Evolutionary conservation across 2,888 invertebrate genomes (phyloP).

Genomic region (Drosophila barbarae): DNA sequence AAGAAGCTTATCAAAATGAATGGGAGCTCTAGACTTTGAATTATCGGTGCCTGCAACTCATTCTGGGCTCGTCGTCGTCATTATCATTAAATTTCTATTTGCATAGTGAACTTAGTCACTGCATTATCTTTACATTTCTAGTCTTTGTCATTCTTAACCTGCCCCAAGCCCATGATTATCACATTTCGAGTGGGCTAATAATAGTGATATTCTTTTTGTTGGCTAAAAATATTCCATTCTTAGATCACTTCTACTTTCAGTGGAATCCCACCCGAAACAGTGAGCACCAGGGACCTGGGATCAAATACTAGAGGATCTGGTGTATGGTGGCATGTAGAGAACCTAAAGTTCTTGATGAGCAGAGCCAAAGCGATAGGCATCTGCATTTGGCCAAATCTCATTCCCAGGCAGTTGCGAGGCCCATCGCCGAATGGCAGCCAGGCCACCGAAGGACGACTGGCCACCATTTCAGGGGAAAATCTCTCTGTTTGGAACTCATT

Average conservation of each 20-base stretch:
- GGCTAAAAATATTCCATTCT: neutral
- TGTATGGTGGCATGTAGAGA: constrained; percentile 48
- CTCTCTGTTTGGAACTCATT: constrained; percentile 83
- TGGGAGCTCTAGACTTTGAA: neutral
- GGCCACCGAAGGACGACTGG: constrained; percentile 78
- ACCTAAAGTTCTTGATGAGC: constrained; percentile 62
- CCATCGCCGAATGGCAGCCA: constrained; percentile 77
- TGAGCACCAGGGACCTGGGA: constrained; percentile 22
- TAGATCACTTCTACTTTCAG: neutral
- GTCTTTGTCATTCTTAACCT: neutral
- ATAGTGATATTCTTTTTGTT: neutral
- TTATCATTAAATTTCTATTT: neutral
- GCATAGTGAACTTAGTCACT: neutral
- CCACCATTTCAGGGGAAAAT: constrained; percentile 81
- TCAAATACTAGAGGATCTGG: constrained; percentile 24
- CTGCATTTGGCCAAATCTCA: constrained; percentile 74
- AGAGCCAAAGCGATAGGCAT: constrained; percentile 59
- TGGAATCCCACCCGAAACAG: neutral
- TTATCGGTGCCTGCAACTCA: neutral
- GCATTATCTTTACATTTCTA: neutral
- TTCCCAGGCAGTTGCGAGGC: constrained; percentile 73
- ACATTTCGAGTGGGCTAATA: neutral
- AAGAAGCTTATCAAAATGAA: neutral
- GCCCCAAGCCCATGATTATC: neutral
- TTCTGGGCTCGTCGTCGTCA: neutral